Evolutionary conservation across 2,113 vertebrate genomes (phyloP).

Genomic region (Struthio camelus): DNA sequence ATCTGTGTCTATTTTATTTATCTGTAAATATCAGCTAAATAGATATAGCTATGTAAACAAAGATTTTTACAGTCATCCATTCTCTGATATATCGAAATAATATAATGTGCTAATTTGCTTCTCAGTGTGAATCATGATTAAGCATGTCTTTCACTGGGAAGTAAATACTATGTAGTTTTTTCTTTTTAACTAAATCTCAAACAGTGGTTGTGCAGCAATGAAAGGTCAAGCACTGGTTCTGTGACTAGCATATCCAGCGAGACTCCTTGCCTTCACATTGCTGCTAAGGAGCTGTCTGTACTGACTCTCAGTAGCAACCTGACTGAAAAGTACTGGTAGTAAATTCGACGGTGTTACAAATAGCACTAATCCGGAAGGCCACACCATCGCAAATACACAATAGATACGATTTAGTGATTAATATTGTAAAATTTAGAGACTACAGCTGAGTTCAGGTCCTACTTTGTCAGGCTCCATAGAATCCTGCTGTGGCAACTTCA

Average conservation of each 20-base stretch:
- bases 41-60: not conserved
- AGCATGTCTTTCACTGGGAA: not conserved
- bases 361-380: not conserved
- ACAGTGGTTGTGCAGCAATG: not conserved
- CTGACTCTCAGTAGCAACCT: not conserved
- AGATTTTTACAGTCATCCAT: not conserved
- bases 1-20: slow-evolving; percentile 6
- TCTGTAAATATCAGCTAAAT: slow-evolving; percentile 33
- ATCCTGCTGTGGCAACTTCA: not conserved
- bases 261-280: not conserved
- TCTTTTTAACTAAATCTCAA: not conserved
- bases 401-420: not conserved
- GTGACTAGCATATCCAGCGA: not conserved
- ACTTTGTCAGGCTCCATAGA: not conserved
- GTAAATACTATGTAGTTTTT: not conserved
- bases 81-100: not conserved
- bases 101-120: not conserved
- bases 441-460: not conserved
- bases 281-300: not conserved
- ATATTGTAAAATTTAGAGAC: not conserved
- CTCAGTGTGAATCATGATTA: not conserved
- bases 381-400: not conserved
- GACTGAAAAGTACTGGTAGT: not conserved
- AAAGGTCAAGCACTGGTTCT: not conserved
- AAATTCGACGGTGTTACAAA: not conserved